Evolutionary conservation across 2,797 vertebrate genomes (phyloP).

Genomic region (Tangara arthus): DNA sequence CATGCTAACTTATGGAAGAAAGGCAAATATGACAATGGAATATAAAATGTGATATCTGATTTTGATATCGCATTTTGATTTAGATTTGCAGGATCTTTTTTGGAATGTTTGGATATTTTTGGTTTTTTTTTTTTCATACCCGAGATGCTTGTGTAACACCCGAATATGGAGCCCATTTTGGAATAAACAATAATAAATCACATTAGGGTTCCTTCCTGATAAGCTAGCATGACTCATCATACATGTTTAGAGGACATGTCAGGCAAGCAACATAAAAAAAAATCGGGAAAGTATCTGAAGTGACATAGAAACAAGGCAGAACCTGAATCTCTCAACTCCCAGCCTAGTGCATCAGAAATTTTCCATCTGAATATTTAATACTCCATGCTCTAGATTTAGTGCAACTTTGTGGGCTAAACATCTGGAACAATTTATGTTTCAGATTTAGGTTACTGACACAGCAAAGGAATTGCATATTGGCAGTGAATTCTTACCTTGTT

Average conservation of each 20-base stretch:
- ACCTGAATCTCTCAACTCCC: neutral
- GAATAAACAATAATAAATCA: neutral
- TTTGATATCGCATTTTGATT: neutral
- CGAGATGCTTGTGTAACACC: neutral
- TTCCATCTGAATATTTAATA: neutral
- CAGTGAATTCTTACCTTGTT: neutral
- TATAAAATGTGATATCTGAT: neutral
- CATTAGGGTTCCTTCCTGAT: neutral
- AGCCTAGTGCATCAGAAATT: neutral
- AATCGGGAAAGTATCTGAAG: neutral
- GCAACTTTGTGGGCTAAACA: neutral
- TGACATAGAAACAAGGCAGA: neutral
- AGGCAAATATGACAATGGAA: neutral
- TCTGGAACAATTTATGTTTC: neutral
- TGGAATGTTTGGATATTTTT: rapidly evolving
- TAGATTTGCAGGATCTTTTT: neutral
- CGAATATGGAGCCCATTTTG: rapidly evolving
- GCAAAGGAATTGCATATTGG: neutral
- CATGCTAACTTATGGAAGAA: neutral
- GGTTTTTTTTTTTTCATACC: neutral
- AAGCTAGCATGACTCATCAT: neutral
- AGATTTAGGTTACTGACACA: neutral
- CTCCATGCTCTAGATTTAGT: neutral
- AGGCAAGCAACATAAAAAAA: neutral
- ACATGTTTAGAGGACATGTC: rapidly evolving